Base-by-base conservation (phyloP, 2,797 vertebrate species). In the Anguilla anguilla region DNA sequence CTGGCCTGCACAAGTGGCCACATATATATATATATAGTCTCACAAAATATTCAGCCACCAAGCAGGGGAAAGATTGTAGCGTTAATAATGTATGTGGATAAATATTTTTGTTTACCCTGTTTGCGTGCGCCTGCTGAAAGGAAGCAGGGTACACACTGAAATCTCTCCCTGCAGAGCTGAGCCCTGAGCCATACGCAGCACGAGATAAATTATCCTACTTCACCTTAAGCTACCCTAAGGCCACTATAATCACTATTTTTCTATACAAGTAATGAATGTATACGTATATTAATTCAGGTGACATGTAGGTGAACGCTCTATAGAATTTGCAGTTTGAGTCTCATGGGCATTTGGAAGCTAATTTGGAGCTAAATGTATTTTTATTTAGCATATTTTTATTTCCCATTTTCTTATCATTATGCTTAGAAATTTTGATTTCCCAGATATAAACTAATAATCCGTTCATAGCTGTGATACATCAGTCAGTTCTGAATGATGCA, bases 21-120 rank as follows among this genome's bases (percentile, higher is more conserved):
- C 5, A 46, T 46, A 46, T 39, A 39, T 39, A 35, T 43, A 46
- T 46, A 46, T 46, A 46, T 69, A 69, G 7, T 7, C 22, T 69
- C 25, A 6, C 64, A 69, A 69, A 69, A 69, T n/a, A n/a, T 69
- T 25, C 64, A 69, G 22, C 64, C 64, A 69, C 64, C n/a, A 28
- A 69, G 64, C 35, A 35, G 72, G 35, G 13, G 64, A 17, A 77
- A 39, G 72, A 77, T 17, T 35, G 10, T 35, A 28, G 69, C 31
- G 13, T 72, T 35, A 72, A 72, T 72, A 72, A 72, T 72, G 69
- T 35, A 72, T 72, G 69, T 31, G 69, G 69, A 72, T 72, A 72
- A 72, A 72, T 77, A 39, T 39, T 77, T 77, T 77, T 77, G 72
- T 77, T 77, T 77, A 77, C 72, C 72, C 72, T 77, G 72, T 77